These are phyloP conservation scores for Muntiacus muntjak DNA, from an alignment of 2,113 vertebrate genomes.

Conservation along the genomic window DNA sequence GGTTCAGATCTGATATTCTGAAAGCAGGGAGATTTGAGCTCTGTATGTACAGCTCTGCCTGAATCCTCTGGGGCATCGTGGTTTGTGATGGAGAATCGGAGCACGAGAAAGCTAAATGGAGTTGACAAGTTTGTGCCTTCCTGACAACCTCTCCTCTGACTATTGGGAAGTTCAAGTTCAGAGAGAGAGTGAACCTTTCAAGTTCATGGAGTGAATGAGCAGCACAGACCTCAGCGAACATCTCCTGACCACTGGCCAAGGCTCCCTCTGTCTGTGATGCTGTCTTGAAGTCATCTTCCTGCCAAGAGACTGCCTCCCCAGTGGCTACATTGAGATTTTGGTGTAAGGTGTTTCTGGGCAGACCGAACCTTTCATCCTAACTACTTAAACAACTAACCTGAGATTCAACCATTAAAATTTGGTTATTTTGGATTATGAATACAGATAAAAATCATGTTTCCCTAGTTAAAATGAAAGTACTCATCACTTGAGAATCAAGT, in stretches of 20 bases:
- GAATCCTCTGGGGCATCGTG: neutral
- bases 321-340: neutral
- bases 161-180: neutral
- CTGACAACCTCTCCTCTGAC: neutral
- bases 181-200: neutral
- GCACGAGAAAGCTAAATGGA: neutral
- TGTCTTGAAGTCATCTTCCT: neutral
- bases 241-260: neutral
- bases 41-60: neutral
- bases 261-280: neutral
- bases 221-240: accelerated
- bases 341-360: neutral
- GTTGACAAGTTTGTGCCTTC: neutral
- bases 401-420: neutral
- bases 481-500: neutral
- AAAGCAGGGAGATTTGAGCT: neutral
- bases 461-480: neutral
- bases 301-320: neutral
- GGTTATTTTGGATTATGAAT: neutral
- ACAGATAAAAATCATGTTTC: neutral
- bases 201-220: neutral
- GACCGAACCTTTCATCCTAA: neutral
- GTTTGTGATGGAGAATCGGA: neutral
- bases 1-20: constrained; percentile 11
- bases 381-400: neutral